Evolutionary conservation across 2,113 vertebrate species (phyloP).

Genomic region (Nipponia nippon): DNA sequence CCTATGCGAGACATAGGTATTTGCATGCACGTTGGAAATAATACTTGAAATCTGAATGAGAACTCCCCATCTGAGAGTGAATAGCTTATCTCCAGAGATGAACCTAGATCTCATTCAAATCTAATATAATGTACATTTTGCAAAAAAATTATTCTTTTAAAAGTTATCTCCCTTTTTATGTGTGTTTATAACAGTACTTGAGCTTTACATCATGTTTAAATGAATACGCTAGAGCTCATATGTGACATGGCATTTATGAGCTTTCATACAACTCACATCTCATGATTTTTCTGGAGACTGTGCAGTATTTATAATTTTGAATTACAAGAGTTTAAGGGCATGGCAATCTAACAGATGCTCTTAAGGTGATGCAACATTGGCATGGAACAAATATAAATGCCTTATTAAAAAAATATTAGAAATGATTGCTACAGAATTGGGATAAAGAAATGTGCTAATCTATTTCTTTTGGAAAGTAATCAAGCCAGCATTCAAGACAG

Average conservation of each 20-base stretch:
- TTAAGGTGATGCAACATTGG: background rate
- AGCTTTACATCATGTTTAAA: background rate
- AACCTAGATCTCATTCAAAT: background rate
- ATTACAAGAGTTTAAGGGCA: background rate
- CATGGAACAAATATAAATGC: background rate
- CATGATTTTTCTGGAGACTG: background rate
- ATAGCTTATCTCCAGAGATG: background rate
- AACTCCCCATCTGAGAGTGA: background rate
- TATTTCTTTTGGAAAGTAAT: background rate
- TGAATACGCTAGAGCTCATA: background rate
- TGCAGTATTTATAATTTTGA: background rate
- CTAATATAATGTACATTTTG: background rate
- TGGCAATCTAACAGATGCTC: background rate
- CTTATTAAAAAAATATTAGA: background rate
- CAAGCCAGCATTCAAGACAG: background rate
- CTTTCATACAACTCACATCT: background rate
- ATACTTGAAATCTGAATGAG: background rate
- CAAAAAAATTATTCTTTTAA: background rate
- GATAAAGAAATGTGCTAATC: background rate
- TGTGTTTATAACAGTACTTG: background rate
- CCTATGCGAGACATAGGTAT: fast-evolving
- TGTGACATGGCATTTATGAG: fast-evolving
- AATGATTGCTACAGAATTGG: background rate
- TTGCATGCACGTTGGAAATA: background rate
- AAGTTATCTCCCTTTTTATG: background rate